phyloP scores from a whole-genome alignment of 2,888 invertebrate species.

The Prosopocoilus inquinatus region DNA sequence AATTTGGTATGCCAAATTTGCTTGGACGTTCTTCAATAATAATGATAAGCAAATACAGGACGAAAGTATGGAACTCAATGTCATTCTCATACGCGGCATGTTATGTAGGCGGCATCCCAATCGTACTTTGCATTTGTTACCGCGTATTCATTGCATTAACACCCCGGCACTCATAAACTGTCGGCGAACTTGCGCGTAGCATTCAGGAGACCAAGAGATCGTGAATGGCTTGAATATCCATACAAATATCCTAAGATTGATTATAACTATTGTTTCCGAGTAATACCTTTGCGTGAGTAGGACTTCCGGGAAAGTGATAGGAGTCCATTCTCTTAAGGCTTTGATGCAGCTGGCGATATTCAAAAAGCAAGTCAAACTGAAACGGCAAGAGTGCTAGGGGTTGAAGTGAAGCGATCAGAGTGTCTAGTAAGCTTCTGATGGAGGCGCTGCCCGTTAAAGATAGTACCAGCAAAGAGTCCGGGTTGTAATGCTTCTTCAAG shows the following conservation, averaged over 20 bases:
- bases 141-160: no score
- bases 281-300: slow-evolving; percentile 42
- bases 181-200: no score
- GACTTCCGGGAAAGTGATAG: slow-evolving; percentile 46
- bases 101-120: no score
- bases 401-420: slow-evolving; percentile 73
- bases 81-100: no score
- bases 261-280: no score
- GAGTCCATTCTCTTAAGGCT: slow-evolving; percentile 68
- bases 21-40: neutral
- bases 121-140: no score
- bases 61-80: no score
- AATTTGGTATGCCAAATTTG: neutral
- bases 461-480: slow-evolving; percentile 68
- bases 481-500: slow-evolving; percentile 75
- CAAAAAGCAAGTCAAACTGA: slow-evolving; percentile 77
- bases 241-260: no score
- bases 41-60: no score
- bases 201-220: no score
- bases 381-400: slow-evolving; percentile 78
- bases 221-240: no score
- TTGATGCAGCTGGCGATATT: slow-evolving; percentile 72
- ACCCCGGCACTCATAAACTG: no score
- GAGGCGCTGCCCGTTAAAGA: slow-evolving; percentile 62
- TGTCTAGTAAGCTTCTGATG: slow-evolving; percentile 65